A percentile compares a stretch with the other conserved stretches of the same genome.
phyloP scores from a whole-genome alignment of 2,797 vertebrate species.

The Ara ararauna region DNA sequence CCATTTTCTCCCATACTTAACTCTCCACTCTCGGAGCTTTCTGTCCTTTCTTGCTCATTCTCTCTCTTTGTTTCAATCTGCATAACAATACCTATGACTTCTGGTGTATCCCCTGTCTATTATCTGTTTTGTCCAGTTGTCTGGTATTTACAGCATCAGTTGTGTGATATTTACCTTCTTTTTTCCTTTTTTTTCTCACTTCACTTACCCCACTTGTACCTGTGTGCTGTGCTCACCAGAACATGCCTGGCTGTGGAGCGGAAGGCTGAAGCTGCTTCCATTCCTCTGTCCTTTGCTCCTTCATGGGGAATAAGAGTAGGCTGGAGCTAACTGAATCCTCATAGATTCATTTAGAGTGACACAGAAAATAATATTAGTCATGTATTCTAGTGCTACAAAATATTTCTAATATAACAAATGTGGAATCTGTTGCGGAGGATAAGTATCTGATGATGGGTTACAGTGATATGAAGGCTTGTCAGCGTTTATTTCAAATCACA shows the following conservation, averaged over 20 bases:
- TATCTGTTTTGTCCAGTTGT: neutral
- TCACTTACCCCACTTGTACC: neutral
- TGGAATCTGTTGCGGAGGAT: neutral
- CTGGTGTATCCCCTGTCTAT: accelerated
- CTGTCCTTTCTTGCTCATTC: neutral
- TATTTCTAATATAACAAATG: neutral
- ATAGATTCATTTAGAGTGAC: neutral
- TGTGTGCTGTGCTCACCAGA: neutral
- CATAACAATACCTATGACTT: neutral
- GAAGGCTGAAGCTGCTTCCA: neutral
- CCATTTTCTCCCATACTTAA: neutral
- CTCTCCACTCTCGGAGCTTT: neutral
- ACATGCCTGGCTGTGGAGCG: neutral
- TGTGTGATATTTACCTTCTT: neutral
- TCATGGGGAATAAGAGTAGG: neutral
- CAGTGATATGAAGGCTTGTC: neutral
- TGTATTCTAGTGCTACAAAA: neutral
- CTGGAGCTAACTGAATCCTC: neutral
- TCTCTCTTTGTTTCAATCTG: neutral
- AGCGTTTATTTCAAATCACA: neutral
- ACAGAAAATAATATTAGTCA: neutral
- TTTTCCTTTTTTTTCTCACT: neutral
- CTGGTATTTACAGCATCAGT: neutral
- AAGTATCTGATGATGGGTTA: neutral
- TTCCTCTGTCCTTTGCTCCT: neutral